Evolutionary conservation across 2,113 vertebrate genomes (phyloP), one percentile per base, ranked within the genome.

Genomic region (Furnarius figulus): DNA sequence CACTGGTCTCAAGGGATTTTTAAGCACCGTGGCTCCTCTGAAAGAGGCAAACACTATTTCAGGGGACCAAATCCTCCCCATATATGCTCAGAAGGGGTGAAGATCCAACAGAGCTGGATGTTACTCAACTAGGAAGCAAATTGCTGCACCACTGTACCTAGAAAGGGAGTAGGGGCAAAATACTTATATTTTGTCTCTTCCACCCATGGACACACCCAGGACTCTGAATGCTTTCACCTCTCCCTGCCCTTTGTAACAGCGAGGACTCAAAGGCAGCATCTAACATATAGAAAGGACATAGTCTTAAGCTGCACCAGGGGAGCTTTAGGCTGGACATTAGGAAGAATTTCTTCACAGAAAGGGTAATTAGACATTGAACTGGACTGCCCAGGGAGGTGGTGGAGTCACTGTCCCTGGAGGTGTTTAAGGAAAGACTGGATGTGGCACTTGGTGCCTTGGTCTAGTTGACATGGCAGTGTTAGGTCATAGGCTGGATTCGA

Each of bases 11-110:
- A 68, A 23, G 18, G 59, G 28, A 83, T 72, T 88, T 93, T 83
- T 90, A 67, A 86, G 44, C 8, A 10, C 18, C 3, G 4, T 56
- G 11, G 31, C 50, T 86, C 31, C 53, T 52, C 22, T 70, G 40
- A 83, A 83, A 84, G 18, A 80, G 42, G 58, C 13, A 82, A 89
- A 20, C 33, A 47, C 23, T 79, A 23, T 67, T 96, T 88, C 33
- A 83, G 47, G 16, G 17, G 28, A 58, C 9, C 23, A 50, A 5
- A 50, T 75, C 35, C 18, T 75, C 9, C 31, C 25, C 7, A 15
- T 10, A 42, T 31, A 59, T 6, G 10, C 37, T 76, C 44, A 49
- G 12, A 6, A 68, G 20, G 15, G 22, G 33, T 68, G 30, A 46
- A 56, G 49, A 85, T 76, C 21, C 31, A 9, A 14, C 4, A 37